These are phyloP conservation scores for Pectinophora gossypiella DNA, from an alignment of 1,140 invertebrate genomes.

Conservation along the genomic window DNA sequence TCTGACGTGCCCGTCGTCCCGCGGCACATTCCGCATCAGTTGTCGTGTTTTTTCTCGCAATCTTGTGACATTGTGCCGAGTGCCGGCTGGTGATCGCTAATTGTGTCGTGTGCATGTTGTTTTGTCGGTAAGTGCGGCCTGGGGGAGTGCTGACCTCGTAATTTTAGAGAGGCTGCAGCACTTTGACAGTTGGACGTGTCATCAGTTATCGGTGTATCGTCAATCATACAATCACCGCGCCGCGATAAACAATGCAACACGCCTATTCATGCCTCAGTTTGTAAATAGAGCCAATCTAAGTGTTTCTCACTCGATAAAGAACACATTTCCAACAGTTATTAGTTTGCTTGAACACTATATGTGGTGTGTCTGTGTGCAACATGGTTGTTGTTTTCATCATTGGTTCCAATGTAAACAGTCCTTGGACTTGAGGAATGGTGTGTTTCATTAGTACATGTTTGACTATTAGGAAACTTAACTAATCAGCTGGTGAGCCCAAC, in stretches of 20 bases:
- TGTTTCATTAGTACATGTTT: no score
- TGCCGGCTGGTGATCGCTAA: conserved; percentile 55
- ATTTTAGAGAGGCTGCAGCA: not conserved
- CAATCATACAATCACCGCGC: conserved; percentile 26
- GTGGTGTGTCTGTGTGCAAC: not conserved
- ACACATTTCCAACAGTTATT: no score
- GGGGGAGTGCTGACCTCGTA: conserved; percentile 5
- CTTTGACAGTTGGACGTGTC: conserved; percentile 18
- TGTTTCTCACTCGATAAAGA: no score
- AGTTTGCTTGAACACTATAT: no score
- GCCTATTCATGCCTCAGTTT: conserved; percentile 39
- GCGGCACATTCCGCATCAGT: not conserved
- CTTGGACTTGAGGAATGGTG: not conserved
- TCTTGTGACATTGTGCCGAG: conserved; percentile 28
- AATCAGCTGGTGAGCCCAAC: no score
- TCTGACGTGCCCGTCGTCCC: conserved; percentile 12
- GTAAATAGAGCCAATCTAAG: conserved; percentile 36
- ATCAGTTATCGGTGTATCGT: conserved; percentile 14
- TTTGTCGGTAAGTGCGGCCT: conserved; percentile 33
- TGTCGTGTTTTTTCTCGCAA: conserved; percentile 35
- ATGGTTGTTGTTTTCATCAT: no score
- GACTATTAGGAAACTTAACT: no score
- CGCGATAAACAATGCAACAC: conserved; percentile 47
- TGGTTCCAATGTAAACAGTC: not conserved
- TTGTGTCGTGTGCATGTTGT: conserved; percentile 38